Evolutionary conservation across 2,797 vertebrate species (phyloP).

Genomic region (Coreius guichenoti): DNA sequence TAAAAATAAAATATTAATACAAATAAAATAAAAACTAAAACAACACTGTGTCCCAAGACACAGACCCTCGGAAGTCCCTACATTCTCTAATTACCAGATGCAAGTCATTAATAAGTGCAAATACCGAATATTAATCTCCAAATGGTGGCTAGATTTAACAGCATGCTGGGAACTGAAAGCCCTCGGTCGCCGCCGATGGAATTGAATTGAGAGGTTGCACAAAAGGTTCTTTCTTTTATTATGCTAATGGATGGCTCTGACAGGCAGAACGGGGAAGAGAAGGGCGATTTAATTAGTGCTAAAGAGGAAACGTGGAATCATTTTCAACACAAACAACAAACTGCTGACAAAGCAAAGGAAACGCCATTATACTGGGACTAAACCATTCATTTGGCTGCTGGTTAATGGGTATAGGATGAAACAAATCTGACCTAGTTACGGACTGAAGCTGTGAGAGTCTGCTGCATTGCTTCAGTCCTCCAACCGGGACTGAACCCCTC

Average conservation of each 20-base stretch:
- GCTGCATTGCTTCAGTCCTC: slow-evolving; percentile 9
- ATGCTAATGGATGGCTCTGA: slow-evolving; percentile 74
- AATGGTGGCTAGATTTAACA: slow-evolving; percentile 72
- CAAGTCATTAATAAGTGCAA: slow-evolving; percentile 61
- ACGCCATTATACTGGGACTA: slow-evolving; percentile 40
- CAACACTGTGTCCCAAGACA: background rate
- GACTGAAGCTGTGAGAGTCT: slow-evolving; percentile 36
- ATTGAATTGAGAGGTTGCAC: slow-evolving; percentile 68
- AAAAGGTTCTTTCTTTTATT: slow-evolving; percentile 69
- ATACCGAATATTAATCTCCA: slow-evolving; percentile 72
- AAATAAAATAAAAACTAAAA: background rate
- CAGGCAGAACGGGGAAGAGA: slow-evolving; percentile 57
- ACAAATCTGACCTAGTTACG: slow-evolving; percentile 45
- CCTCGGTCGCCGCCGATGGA: slow-evolving; percentile 62
- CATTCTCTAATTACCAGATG: slow-evolving; percentile 26
- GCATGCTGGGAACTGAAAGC: slow-evolving; percentile 63
- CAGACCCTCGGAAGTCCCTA: background rate
- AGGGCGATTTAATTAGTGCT: slow-evolving; percentile 69
- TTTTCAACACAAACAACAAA: slow-evolving; percentile 47
- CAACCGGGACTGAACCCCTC: background rate
- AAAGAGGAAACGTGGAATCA: slow-evolving; percentile 56
- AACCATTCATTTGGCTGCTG: slow-evolving; percentile 22
- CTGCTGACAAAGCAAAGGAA: slow-evolving; percentile 28
- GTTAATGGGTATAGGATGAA: slow-evolving; percentile 22
- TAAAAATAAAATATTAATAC: too few species aligned